Base-by-base conservation (phyloP, 2,113 vertebrate genomes). In the Beaufortia kweichowensis region DNA sequence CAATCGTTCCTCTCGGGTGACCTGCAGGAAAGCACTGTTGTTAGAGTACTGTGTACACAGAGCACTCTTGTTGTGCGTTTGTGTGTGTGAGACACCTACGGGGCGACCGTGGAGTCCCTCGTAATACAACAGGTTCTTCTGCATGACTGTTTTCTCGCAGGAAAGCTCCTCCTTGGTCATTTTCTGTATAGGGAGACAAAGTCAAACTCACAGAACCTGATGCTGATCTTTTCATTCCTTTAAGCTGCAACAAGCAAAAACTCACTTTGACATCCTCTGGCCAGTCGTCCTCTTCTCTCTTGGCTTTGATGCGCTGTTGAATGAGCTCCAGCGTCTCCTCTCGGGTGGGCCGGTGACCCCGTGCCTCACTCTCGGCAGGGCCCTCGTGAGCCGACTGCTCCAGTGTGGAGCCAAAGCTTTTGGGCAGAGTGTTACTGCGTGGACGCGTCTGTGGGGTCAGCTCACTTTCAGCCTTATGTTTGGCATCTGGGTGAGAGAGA, bases 151-250 rank as follows among this genome's bases (percentile, higher is more conserved):
- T 88, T 99, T 98, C 93, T 98, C 97, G 91, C 93, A 94, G 78
- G 94, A 87, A 87, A 99, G 87, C 86, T 99, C 93, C 85, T 99
- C 96, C 91, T 97, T 96, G 55, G 94, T 96, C 97, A 98, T 99
- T 93, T 96, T 97, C 97, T 96, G 86, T 55, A 11, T 24, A 79
- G 3, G 65, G 24, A 21, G 56, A 75, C 26, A 80, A 63, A 73
- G 2, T 17, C 10, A 4, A 19, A 4, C 26, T 35, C 50, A 9
- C 50, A 21, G n/a, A n/a, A n/a, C n/a, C n/a, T n/a, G n/a, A n/a
- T n/a, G n/a, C n/a, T n/a, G n/a, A n/a, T n/a, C n/a, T n/a, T n/a
- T n/a, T n/a, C n/a, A n/a, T n/a, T n/a, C n/a, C n/a, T n/a, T n/a
- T n/a, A n/a, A n/a, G n/a, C n/a, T n/a, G n/a, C n/a, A n/a, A n/a